phyloP scores from a whole-genome alignment of 2,888 invertebrate species.

The Caenorhabditis sulstoni region DNA sequence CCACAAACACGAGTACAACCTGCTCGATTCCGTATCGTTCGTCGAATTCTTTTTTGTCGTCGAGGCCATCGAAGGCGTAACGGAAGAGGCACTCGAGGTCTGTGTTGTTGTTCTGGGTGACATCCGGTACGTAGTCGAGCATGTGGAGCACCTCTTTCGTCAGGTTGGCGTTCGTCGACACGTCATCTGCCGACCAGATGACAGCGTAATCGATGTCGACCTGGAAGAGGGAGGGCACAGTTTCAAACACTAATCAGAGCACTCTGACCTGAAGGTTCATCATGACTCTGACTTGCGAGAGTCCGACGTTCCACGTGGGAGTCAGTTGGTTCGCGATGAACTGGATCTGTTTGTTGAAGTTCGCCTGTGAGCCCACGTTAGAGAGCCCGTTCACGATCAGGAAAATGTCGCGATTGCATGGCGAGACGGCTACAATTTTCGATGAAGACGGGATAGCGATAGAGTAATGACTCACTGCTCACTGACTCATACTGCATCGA shows the following conservation, averaged over 20 bases:
- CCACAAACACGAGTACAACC: conserved; percentile 66
- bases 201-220: conserved; percentile 62
- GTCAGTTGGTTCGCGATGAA: conserved; percentile 68
- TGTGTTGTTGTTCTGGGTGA: conserved; percentile 62
- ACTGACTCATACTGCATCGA: conserved; percentile 65
- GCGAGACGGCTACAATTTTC: conserved; percentile 56
- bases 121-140: conserved; percentile 64
- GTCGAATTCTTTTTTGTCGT: conserved; percentile 45
- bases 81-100: conserved; percentile 72
- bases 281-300: conserved; percentile 64
- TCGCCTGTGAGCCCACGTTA: conserved; percentile 62
- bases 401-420: conserved; percentile 72
- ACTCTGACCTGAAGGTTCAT: conserved; percentile 65
- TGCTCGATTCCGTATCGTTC: conserved; percentile 64
- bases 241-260: too few species aligned
- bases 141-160: conserved; percentile 58
- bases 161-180: conserved; percentile 49
- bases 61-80: conserved; percentile 62
- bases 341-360: conserved; percentile 66
- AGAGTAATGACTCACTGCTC: conserved; percentile 22
- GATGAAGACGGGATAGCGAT: too few species aligned
- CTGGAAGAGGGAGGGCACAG: too few species aligned
- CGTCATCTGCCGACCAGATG: conserved; percentile 51
- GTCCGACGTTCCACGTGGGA: conserved; percentile 66
- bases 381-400: conserved; percentile 67